Percentiles rank a stretch among this genome's conserved stretches.
phyloP scores from a whole-genome alignment of 2,888 invertebrate genomes.

The Ectemnius lituratus region DNA sequence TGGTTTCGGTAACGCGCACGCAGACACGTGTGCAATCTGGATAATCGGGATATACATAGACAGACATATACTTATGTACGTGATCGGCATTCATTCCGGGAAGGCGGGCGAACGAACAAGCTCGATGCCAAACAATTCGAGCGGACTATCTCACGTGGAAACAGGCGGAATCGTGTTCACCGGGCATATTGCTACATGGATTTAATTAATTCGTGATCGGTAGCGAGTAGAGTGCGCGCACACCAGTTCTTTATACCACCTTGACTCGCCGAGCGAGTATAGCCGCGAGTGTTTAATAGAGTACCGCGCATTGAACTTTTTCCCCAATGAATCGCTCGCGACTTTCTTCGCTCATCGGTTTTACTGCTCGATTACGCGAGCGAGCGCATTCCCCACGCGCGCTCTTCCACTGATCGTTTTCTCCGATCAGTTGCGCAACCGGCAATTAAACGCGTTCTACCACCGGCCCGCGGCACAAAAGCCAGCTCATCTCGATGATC shows the following conservation, averaged over 20 bases:
- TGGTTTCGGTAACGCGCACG: constrained; percentile 31
- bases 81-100: too few species aligned
- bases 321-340: background rate
- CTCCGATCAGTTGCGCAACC: constrained; percentile 1
- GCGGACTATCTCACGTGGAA: constrained; percentile 68
- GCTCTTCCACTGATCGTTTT: background rate
- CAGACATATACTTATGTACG: background rate
- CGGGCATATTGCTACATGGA: constrained; percentile 66
- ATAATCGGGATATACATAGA: constrained; percentile 59
- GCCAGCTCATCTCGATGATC: background rate
- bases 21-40: constrained; percentile 37
- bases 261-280: constrained; percentile 18
- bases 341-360: constrained; percentile 6
- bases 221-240: constrained; percentile 45
- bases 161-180: constrained; percentile 65
- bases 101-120: constrained; percentile 52
- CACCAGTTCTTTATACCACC: constrained; percentile 36
- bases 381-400: background rate
- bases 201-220: constrained; percentile 74
- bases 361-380: constrained; percentile 1
- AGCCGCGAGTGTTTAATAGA: background rate
- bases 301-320: background rate
- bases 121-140: constrained; percentile 73
- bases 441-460: constrained; percentile 7
- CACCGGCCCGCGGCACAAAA: background rate